Percentiles rank a stretch among this genome's conserved stretches.
Evolutionary conservation across 2,888 invertebrate genomes (phyloP).

Genomic region (Bugulina stolonifera): DNA sequence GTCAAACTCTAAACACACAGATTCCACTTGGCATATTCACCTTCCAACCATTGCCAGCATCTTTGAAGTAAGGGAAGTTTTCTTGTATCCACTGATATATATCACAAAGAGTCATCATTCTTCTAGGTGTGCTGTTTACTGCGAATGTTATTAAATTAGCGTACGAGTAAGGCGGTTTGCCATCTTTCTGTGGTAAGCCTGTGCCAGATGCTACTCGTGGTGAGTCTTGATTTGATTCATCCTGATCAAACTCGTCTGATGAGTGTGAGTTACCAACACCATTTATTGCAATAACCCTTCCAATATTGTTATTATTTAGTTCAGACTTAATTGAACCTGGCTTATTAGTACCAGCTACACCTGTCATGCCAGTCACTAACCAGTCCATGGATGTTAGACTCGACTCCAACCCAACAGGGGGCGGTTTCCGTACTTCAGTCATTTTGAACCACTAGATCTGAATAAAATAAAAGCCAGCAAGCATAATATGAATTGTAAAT

Average conservation of each 20-base stretch:
- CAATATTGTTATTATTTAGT: conserved; percentile 34
- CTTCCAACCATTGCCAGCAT: conserved; percentile 67
- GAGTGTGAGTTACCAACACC: conserved; percentile 42
- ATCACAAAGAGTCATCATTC: conserved; percentile 69
- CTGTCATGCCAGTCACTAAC: conserved; percentile 52
- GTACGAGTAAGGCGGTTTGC: conserved; percentile 60
- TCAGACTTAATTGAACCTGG: conserved; percentile 31
- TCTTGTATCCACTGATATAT: conserved; percentile 69
- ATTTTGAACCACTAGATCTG: neutral
- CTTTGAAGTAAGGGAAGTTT: conserved; percentile 67
- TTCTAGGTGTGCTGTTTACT: conserved; percentile 62
- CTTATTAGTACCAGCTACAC: conserved; percentile 35
- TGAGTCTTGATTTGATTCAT: conserved; percentile 25
- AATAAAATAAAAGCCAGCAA: no score
- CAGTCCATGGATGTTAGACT: conserved; percentile 57
- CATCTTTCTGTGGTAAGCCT: conserved; percentile 40
- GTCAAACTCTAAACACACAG: no score
- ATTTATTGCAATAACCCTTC: conserved; percentile 40
- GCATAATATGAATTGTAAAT: no score
- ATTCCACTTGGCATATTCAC: no score
- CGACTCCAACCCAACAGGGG: conserved; percentile 43
- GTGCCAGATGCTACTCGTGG: neutral
- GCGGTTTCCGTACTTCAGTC: conserved; percentile 26
- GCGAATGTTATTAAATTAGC: conserved; percentile 67
- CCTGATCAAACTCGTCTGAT: conserved; percentile 26